Evolutionary conservation across 2,113 vertebrate genomes (phyloP).

Genomic region (Nipponia nippon): DNA sequence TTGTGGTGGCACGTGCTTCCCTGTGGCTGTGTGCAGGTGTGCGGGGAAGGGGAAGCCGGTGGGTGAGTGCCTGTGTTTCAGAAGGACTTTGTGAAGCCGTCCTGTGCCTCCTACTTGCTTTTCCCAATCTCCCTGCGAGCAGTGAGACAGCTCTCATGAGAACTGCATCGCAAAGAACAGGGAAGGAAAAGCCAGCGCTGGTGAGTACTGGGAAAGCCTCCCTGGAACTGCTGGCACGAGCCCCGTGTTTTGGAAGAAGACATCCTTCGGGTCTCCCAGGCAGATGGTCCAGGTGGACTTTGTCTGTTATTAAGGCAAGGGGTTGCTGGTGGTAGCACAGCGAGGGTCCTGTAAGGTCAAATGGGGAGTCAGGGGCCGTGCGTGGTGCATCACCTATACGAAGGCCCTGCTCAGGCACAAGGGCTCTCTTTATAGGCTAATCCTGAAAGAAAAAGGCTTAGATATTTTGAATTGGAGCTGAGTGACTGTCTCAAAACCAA

Average conservation of each 20-base stretch:
- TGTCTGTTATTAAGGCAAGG: neutral
- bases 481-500: neutral
- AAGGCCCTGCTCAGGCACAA: neutral
- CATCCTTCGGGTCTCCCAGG: too few species aligned
- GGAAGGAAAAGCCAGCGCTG: neutral
- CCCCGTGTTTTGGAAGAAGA: neutral
- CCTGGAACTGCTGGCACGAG: neutral
- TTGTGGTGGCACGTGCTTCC: neutral
- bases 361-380: neutral
- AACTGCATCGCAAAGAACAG: neutral
- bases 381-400: neutral
- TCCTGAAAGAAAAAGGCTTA: neutral
- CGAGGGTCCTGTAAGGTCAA: rapidly evolving
- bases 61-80: neutral
- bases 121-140: neutral
- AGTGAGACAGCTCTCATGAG: neutral
- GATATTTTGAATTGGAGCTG: neutral
- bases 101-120: neutral
- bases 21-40: neutral
- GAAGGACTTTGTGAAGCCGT: neutral
- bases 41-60: neutral
- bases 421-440: neutral
- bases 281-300: neutral
- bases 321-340: neutral
- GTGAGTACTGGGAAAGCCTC: neutral